Evolutionary conservation across 2,888 invertebrate species (phyloP).

Genomic region (Eueremaeus valkanovi): DNA sequence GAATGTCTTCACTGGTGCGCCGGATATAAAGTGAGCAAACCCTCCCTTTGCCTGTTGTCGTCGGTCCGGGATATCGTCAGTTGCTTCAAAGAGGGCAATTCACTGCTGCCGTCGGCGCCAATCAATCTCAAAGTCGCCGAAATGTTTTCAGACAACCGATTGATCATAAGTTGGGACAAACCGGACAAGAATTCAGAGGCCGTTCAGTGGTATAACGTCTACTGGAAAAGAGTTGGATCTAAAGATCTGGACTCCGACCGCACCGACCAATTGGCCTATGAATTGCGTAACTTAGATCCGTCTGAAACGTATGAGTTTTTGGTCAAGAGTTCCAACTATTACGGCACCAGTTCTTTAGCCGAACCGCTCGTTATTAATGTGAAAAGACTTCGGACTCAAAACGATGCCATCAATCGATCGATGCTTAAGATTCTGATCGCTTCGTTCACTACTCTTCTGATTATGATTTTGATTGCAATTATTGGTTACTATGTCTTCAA

Average conservation of each 20-base stretch:
- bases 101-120: conserved; percentile 75
- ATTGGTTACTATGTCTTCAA: conserved; percentile 24
- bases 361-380: conserved; percentile 38
- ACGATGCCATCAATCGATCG: conserved; percentile 9
- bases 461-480: conserved; percentile 13
- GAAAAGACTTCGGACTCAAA: not conserved
- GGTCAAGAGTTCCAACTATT: conserved; percentile 70
- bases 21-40: conserved; percentile 66
- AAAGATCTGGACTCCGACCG: conserved; percentile 44
- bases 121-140: conserved; percentile 56
- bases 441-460: conserved; percentile 6
- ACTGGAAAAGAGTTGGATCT: conserved; percentile 60
- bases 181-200: conserved; percentile 75
- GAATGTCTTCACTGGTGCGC: conserved; percentile 79
- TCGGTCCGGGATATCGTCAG: conserved; percentile 71
- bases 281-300: conserved; percentile 62
- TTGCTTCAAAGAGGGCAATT: conserved; percentile 73
- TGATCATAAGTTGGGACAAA: conserved; percentile 66
- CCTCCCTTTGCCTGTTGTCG: conserved; percentile 65
- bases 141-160: conserved; percentile 31
- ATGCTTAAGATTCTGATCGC: conserved; percentile 16
- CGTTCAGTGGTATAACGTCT: conserved; percentile 75
- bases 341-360: conserved; percentile 33
- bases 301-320: conserved; percentile 73
- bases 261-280: conserved; percentile 43